Evolutionary conservation across 2,113 vertebrate genomes (phyloP).

Genomic region (Alexandromys fortis): DNA sequence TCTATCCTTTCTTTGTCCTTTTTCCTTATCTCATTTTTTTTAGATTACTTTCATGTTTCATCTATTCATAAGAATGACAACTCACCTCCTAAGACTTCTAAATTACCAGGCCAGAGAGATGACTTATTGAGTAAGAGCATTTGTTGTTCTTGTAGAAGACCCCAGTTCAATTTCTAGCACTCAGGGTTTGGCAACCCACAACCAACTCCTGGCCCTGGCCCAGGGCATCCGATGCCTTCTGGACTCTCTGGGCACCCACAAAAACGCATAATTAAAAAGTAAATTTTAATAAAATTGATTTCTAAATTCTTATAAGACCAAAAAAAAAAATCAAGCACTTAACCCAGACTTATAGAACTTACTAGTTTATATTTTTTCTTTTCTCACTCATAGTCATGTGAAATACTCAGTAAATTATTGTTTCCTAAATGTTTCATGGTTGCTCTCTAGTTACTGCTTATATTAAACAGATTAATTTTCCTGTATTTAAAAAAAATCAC

Average conservation of each 20-base stretch:
- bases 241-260: background rate
- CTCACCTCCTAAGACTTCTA: constrained; percentile 29
- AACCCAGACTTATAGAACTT: background rate
- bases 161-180: background rate
- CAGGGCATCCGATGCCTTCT: too few relatives aligned
- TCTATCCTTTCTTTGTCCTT: constrained; percentile 30
- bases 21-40: constrained; percentile 52
- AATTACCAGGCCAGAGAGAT: background rate
- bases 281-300: background rate
- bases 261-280: background rate
- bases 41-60: background rate
- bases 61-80: constrained; percentile 38
- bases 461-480: constrained; percentile 16
- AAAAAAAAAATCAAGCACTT: background rate
- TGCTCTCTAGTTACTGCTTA: background rate
- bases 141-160: background rate
- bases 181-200: background rate
- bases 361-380: background rate
- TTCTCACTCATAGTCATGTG: background rate
- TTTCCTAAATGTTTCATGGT: background rate
- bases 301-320: background rate
- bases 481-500: background rate
- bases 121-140: background rate
- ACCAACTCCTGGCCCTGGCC: background rate
- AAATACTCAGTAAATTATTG: background rate